phyloP scores from a whole-genome alignment of 2,797 vertebrate genomes.

The Pogonophryne albipinna region DNA sequence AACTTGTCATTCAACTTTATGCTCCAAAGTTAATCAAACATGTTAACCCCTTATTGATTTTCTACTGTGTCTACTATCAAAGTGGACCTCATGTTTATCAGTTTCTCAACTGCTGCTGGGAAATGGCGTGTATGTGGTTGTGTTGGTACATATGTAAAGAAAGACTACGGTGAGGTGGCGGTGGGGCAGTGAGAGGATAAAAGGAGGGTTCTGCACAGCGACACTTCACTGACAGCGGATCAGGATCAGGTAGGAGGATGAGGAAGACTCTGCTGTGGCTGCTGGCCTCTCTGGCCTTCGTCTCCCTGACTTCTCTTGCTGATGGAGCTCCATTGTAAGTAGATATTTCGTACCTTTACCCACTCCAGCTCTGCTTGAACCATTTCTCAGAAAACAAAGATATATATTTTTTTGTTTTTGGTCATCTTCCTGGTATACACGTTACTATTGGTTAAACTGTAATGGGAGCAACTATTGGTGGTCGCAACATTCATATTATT shows the following conservation, averaged over 20 bases:
- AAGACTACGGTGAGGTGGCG: too few relatives aligned
- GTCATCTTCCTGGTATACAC: not conserved
- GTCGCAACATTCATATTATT: not conserved
- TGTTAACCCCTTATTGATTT: conserved; percentile 53
- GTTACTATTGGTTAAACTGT: not conserved
- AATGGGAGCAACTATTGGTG: not conserved
- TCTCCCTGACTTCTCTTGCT: conserved; percentile 31
- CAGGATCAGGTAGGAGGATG: conserved; percentile 57
- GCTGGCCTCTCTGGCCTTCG: conserved; percentile 69
- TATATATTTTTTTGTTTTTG: not conserved
- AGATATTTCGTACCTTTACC: not conserved
- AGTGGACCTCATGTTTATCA: conserved; percentile 6
- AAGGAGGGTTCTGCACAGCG: conserved; percentile 18
- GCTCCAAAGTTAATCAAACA: not conserved
- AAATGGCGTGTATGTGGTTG: conserved; percentile 37
- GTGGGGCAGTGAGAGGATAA: conserved; percentile 35
- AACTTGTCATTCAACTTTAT: not conserved
- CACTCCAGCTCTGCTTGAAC: too few relatives aligned
- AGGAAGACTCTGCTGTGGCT: conserved; percentile 51
- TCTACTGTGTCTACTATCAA: conserved; percentile 37
- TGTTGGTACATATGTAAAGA: conserved; percentile 19
- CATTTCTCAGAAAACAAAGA: rapidly evolving
- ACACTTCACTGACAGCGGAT: conserved; percentile 23
- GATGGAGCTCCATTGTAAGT: conserved; percentile 71
- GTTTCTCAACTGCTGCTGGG: conserved; percentile 65